Conservation (phyloP, 2,888 invertebrate genomes). For the Mesorhabditis belari region DNA sequence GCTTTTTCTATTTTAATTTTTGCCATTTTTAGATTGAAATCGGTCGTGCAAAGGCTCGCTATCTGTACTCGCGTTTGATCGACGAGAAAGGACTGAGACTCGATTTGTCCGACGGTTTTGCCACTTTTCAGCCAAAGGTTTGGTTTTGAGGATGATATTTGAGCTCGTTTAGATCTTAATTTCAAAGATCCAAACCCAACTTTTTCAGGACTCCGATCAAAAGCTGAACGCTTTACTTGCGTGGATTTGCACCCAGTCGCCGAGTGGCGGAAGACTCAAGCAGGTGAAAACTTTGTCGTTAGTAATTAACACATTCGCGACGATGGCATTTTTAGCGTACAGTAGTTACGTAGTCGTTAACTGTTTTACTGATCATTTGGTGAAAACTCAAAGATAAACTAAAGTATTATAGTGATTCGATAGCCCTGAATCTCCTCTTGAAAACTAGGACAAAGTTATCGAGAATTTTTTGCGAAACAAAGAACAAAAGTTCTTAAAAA, state of each 20-base stretch:
- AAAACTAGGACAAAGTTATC: no score
- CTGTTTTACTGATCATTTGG: no score
- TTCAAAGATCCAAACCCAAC: not conserved
- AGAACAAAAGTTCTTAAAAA: no score
- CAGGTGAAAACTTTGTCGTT: constrained; percentile 7
- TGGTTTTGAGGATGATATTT: no score
- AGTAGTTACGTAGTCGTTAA: no score
- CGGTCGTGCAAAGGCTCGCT: not conserved
- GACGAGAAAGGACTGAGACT: not conserved
- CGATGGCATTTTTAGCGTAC: no score
- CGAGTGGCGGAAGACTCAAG: constrained; percentile 16
- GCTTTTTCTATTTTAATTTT: not conserved
- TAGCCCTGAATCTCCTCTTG: no score
- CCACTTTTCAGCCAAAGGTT: not conserved
- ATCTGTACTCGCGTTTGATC: not conserved
- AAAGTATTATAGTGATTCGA: no score
- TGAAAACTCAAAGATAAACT: no score
- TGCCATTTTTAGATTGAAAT: not conserved
- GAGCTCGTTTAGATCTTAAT: no score
- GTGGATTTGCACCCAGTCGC: constrained; percentile 18
- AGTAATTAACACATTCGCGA: no score
- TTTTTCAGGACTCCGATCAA: constrained; percentile 10
- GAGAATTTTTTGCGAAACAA: no score
- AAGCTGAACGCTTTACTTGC: constrained; percentile 15
- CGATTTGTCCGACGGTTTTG: not conserved